A percentile compares a stretch with the other conserved stretches of the same genome.
phyloP scores from a whole-genome alignment of 2,797 vertebrate genomes.

The Stomatorhinus walkeri region DNA sequence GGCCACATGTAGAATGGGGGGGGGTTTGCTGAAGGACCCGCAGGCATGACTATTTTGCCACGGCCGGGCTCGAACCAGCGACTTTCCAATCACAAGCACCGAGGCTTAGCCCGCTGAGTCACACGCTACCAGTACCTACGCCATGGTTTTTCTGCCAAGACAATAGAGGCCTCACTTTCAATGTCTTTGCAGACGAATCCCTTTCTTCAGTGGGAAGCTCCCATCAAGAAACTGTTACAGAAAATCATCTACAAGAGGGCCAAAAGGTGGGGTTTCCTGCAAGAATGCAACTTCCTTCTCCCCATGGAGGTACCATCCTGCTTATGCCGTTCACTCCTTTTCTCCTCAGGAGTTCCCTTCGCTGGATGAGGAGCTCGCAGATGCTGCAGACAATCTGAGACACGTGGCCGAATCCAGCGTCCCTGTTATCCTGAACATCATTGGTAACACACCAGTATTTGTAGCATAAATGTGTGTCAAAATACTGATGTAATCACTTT shows the following conservation, averaged over 20 bases:
- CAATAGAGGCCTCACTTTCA: not conserved
- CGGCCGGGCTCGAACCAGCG: not conserved
- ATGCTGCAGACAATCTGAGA: constrained; percentile 65
- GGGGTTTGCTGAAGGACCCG: not conserved
- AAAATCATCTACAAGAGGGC: constrained; percentile 15
- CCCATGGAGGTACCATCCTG: not conserved
- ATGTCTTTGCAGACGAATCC: not conserved
- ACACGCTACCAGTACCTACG: constrained; percentile 29
- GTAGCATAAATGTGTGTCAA: not conserved
- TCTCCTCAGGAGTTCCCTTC: constrained; percentile 36
- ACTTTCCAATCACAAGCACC: not conserved
- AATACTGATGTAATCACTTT: not conserved
- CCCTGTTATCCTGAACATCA: constrained; percentile 69
- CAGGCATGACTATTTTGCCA: not conserved
- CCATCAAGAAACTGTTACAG: constrained; percentile 25
- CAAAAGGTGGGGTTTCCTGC: constrained; percentile 36
- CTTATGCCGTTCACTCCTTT: not conserved
- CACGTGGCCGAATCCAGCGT: constrained; percentile 67
- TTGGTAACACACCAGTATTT: constrained; percentile 47
- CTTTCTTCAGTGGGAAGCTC: constrained; percentile 4
- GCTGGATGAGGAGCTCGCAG: constrained; percentile 55
- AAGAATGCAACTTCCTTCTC: not conserved
- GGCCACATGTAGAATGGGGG: not conserved
- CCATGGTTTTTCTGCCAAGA: not conserved
- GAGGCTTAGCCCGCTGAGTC: not conserved